Evolutionary conservation across 2,888 invertebrate species (phyloP).

Genomic region (Drosophila percnosoma): DNA sequence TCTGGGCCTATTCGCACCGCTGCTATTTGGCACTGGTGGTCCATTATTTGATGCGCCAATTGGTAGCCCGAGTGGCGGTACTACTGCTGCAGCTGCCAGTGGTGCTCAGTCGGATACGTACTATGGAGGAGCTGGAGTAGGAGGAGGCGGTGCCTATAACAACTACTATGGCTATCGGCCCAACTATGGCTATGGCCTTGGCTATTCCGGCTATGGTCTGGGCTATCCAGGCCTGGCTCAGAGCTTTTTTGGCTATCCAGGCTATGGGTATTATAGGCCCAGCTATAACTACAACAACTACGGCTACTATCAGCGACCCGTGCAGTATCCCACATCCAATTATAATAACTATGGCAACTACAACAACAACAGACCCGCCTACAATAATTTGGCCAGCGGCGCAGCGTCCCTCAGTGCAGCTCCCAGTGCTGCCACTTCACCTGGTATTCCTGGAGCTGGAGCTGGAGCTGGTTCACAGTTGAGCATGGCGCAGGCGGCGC

Average conservation of each 20-base stretch:
- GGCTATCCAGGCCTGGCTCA: slow-evolving; percentile 30
- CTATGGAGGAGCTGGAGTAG: slow-evolving; percentile 42
- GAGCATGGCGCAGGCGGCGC: slow-evolving; percentile 66
- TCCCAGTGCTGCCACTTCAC: slow-evolving; percentile 5
- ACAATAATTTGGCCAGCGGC: slow-evolving; percentile 24
- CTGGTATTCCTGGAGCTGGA: slow-evolving; percentile 11
- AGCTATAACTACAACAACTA: slow-evolving; percentile 59
- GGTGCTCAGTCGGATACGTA: slow-evolving; percentile 59
- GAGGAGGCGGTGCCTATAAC: slow-evolving; percentile 32
- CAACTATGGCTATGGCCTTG: slow-evolving; percentile 40
- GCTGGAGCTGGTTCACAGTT: slow-evolving; percentile 47
- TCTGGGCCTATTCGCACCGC: slow-evolving; percentile 59
- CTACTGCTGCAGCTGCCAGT: slow-evolving; percentile 30
- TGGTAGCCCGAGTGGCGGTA: slow-evolving; percentile 11
- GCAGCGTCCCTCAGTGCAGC: slow-evolving; percentile 7
- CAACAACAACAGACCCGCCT: slow-evolving; percentile 35
- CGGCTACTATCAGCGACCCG: slow-evolving; percentile 63
- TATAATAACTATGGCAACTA: slow-evolving; percentile 36
- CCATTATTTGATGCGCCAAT: slow-evolving; percentile 49
- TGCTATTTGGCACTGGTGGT: slow-evolving; percentile 50
- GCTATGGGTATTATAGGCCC: slow-evolving; percentile 57
- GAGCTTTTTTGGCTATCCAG: slow-evolving; percentile 51
- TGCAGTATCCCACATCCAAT: slow-evolving; percentile 42
- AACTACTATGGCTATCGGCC: slow-evolving; percentile 40
- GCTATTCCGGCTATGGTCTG: slow-evolving; percentile 23